These are phyloP conservation scores for Eudasyphora cyanicolor DNA, from an alignment of 2,888 invertebrate species.

Conservation along the genomic window DNA sequence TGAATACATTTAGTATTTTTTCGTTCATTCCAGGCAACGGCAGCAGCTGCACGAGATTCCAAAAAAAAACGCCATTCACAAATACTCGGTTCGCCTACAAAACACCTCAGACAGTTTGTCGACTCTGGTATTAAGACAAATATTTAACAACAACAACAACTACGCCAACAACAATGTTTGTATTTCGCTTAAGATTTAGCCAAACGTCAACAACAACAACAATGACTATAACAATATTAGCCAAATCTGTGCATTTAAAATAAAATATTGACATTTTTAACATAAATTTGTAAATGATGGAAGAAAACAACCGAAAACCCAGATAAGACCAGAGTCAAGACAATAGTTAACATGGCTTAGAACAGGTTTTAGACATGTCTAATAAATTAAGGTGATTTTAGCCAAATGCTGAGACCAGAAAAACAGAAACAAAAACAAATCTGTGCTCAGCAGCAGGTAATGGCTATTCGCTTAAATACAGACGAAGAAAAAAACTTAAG, in stretches of 20 bases:
- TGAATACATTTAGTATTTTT: background rate
- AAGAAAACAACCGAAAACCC: background rate
- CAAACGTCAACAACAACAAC: conserved; percentile 2
- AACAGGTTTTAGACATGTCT: background rate
- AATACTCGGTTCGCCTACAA: conserved; percentile 10
- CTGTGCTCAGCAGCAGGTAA: background rate
- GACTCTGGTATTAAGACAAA: conserved; percentile 50
- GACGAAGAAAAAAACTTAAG: background rate
- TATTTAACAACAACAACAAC: conserved; percentile 20
- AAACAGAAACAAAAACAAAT: background rate
- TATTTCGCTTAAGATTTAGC: background rate
- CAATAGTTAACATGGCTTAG: background rate
- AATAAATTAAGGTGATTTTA: background rate
- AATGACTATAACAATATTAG: conserved; percentile 15
- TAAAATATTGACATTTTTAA: conserved; percentile 54
- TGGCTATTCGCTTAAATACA: background rate
- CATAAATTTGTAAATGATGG: conserved; percentile 39
- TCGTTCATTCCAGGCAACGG: conserved; percentile 5
- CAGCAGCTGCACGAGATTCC: conserved; percentile 32
- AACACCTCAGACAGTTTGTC: conserved; percentile 62
- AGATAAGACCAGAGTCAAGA: background rate
- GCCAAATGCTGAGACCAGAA: background rate
- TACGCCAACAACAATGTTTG: conserved; percentile 5
- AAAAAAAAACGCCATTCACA: conserved; percentile 31
- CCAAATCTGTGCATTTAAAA: conserved; percentile 37